A percentile compares a stretch with the other conserved stretches of the same genome.
These are phyloP conservation scores for Linnaemya tessellans DNA, from an alignment of 2,888 invertebrate species.

Conservation along the genomic window DNA sequence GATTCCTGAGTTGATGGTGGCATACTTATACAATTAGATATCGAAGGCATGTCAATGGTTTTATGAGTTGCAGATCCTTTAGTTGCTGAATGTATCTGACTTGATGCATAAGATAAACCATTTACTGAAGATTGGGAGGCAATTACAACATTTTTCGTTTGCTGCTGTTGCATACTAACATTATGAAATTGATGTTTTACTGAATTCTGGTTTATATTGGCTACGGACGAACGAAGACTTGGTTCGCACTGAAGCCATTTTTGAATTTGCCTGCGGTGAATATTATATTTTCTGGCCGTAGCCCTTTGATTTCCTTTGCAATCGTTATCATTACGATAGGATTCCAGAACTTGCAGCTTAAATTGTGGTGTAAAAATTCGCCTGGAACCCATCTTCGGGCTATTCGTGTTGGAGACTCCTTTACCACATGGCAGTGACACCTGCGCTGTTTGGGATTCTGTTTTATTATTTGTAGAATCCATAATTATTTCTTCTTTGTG, in stretches of 20 bases:
- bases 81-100: constrained; percentile 71
- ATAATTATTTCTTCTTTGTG: constrained; percentile 53
- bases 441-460: constrained; percentile 77
- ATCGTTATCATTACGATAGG: constrained; percentile 92
- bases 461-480: constrained; percentile 66
- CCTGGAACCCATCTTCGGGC: constrained; percentile 89
- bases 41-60: constrained; percentile 74
- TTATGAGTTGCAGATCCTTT: constrained; percentile 71
- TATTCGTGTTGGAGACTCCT: constrained; percentile 69
- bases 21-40: constrained; percentile 60
- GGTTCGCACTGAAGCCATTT: constrained; percentile 95
- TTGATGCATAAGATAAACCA: constrained; percentile 28
- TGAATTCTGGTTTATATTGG: constrained; percentile 83
- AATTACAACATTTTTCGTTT: constrained; percentile 69
- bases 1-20: constrained; percentile 66
- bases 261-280: constrained; percentile 94
- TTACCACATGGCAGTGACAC: constrained; percentile 36
- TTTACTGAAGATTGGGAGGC: constrained; percentile 51
- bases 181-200: constrained; percentile 81
- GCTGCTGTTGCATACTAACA: constrained; percentile 75
- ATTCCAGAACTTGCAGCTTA: constrained; percentile 94
- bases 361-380: constrained; percentile 95
- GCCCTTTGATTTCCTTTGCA: constrained; percentile 95
- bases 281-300: constrained; percentile 94
- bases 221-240: constrained; percentile 89